Conservation (phyloP, 2,113 vertebrate species). For the Gobius niger region DNA sequence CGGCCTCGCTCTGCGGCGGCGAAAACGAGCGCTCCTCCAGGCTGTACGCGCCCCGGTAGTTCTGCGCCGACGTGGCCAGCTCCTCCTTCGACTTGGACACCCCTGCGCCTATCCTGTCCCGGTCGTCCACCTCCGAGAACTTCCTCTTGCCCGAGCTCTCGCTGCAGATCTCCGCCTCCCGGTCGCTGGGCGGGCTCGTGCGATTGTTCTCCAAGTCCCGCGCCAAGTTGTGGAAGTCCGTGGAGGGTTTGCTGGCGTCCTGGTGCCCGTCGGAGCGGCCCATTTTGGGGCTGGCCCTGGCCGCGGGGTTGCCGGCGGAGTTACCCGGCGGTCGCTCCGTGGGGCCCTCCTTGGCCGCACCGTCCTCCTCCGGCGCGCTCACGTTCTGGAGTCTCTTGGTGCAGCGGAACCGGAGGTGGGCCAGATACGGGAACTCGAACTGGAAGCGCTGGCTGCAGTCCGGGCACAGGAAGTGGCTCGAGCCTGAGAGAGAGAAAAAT, state of each 20-base stretch:
- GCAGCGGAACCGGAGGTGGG: slow-evolving; percentile 93
- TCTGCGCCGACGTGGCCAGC: slow-evolving; percentile 86
- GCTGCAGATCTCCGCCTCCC: slow-evolving; percentile 79
- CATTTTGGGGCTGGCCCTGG: slow-evolving; percentile 73
- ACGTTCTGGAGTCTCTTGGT: slow-evolving; percentile 86
- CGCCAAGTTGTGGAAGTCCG: slow-evolving; percentile 95
- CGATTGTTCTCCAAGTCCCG: slow-evolving; percentile 88
- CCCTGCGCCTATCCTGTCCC: slow-evolving; percentile 48
- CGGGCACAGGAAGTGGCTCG: slow-evolving; percentile 83
- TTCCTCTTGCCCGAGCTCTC: slow-evolving; percentile 83
- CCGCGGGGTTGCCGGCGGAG: slow-evolving; percentile 18
- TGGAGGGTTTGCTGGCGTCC: slow-evolving; percentile 84
- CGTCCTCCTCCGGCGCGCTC: slow-evolving; percentile 66
- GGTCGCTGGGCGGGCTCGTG: slow-evolving; percentile 74
- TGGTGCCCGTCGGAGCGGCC: slow-evolving; percentile 71
- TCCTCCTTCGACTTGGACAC: slow-evolving; percentile 84
- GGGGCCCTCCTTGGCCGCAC: slow-evolving; percentile 29
- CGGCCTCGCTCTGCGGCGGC: slow-evolving; percentile 72
- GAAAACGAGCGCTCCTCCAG: slow-evolving; percentile 85
- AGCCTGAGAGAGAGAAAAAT: slow-evolving; percentile 67
- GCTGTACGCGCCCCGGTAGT: slow-evolving; percentile 86
- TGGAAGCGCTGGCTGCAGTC: slow-evolving; percentile 96
- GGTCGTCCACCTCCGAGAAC: slow-evolving; percentile 74
- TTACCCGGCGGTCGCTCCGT: slow-evolving; percentile 63
- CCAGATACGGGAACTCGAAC: slow-evolving; percentile 92